Evolutionary conservation across 2,888 invertebrate genomes (phyloP).

Genomic region (Leucania comma): DNA sequence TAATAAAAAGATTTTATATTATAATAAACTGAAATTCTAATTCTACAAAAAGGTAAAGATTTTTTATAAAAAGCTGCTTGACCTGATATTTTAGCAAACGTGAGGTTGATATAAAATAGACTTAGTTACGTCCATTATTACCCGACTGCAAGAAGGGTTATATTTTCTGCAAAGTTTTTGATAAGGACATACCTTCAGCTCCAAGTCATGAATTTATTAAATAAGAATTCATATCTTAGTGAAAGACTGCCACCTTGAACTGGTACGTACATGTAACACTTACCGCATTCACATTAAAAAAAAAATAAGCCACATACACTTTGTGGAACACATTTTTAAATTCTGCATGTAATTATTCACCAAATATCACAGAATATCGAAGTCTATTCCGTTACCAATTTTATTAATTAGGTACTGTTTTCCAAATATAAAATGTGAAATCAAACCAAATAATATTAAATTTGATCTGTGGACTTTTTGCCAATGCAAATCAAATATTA

Average conservation of each 20-base stretch:
- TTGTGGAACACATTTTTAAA: background rate
- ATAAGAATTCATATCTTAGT: background rate
- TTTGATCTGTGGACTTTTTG: background rate
- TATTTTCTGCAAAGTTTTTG: too few species aligned
- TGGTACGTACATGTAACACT: background rate
- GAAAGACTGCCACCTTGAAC: background rate
- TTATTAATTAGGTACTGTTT: constrained; percentile 10
- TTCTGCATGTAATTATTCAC: background rate
- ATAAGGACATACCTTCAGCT: too few species aligned
- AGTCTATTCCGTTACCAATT: background rate
- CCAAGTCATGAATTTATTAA: background rate
- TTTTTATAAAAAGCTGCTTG: background rate
- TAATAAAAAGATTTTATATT: too few species aligned
- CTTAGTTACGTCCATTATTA: background rate
- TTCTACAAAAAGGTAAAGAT: background rate
- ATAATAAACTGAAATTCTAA: background rate
- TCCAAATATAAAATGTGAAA: constrained; percentile 1
- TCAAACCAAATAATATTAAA: constrained; percentile 19
- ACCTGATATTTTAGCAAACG: background rate
- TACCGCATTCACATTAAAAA: background rate
- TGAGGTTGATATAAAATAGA: background rate
- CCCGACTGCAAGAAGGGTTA: too few species aligned
- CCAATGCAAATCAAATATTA: background rate
- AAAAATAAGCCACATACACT: too few species aligned
- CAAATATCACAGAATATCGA: background rate